A percentile compares a stretch with the other conserved stretches of the same genome.
Evolutionary conservation across 2,888 invertebrate genomes (phyloP).

Genomic region (Elmis aenea): DNA sequence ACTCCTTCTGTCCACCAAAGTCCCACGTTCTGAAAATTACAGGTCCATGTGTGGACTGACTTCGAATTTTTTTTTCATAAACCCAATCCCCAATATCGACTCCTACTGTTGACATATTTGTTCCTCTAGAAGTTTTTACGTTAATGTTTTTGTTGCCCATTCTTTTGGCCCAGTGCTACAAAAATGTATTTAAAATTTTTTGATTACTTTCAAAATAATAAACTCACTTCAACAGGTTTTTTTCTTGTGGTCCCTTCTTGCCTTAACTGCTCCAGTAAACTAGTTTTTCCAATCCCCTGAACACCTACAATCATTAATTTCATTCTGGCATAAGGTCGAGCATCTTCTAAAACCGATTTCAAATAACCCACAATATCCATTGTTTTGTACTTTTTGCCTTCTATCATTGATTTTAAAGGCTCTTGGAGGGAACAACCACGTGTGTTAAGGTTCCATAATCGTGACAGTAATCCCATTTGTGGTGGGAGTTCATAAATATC

Average conservation of each 20-base stretch:
- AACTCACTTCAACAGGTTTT: slow-evolving; percentile 55
- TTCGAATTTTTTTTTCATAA: slow-evolving; percentile 78
- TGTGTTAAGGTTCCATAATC: slow-evolving; percentile 95
- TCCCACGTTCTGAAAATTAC: slow-evolving; percentile 97
- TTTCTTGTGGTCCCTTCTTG: slow-evolving; percentile 78
- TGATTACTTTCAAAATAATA: background rate
- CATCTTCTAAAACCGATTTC: slow-evolving; percentile 82
- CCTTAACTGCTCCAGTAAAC: slow-evolving; percentile 79
- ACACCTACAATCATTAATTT: slow-evolving; percentile 95
- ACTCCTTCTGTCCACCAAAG: slow-evolving; percentile 96
- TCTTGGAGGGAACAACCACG: slow-evolving; percentile 84
- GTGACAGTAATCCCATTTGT: slow-evolving; percentile 87
- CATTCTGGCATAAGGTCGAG: slow-evolving; percentile 89
- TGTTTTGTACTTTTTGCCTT: slow-evolving; percentile 89
- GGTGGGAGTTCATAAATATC: slow-evolving; percentile 87
- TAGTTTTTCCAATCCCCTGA: slow-evolving; percentile 85
- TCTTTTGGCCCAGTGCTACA: slow-evolving; percentile 88
- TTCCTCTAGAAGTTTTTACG: slow-evolving; percentile 68
- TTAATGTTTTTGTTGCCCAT: slow-evolving; percentile 87
- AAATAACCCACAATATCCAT: slow-evolving; percentile 93
- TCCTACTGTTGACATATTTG: slow-evolving; percentile 91
- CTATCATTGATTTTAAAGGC: slow-evolving; percentile 85
- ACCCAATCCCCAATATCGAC: slow-evolving; percentile 96
- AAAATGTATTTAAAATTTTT: slow-evolving; percentile 4
- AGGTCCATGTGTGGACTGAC: slow-evolving; percentile 70